Evolutionary conservation across 2,797 vertebrate genomes (phyloP), one percentile per base, ranked within the genome.

Genomic region (Paedocypris micromegethes): DNA sequence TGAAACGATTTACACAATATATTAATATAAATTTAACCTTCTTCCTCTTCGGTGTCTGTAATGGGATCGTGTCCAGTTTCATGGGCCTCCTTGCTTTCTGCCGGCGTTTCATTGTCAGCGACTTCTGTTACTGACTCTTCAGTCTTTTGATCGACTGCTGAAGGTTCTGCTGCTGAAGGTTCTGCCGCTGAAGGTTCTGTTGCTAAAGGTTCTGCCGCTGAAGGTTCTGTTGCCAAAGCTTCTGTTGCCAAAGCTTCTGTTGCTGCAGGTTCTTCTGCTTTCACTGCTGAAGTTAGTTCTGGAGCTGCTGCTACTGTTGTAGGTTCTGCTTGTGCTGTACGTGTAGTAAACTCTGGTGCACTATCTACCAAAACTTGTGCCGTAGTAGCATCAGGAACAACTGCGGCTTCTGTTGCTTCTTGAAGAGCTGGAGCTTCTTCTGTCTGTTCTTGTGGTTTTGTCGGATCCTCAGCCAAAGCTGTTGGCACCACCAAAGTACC

Each of bases 401-500:
- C 5, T 0, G 1, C 44, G 5, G 39, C 3, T 5, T 49, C 46
- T 49, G 52, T 37, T 41, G 53, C n/a, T 9, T 49, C 3, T n/a
- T 66, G 47, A 5, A 53, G 40, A n/a, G 5, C 42, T 9, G 9
- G 23, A 23, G 23, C 3, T 9, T 47, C 0, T 45, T 4, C 0
- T 49, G 43, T 7, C 9, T 39, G 2, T 0, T 6, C 9, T 2
- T 2, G 4, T 7, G 70, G 47, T 53, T 1, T 0, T 0, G 46
- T 8, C 5, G 3, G 1, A 3, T 7, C 3, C 2, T 0, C 1
- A 1, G 2, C 2, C 2, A 0, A 0, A 0, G 9, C 6, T 64
- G 54, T 3, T 3, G 85, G 75, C 49, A 64, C 0, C 23, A 0
- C 52, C 46, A 87, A 80, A 54, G 86, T 86, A 70, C 82, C 89